phyloP scores from a whole-genome alignment of 2,888 invertebrate species.

The Zaprionus obscuricornis region DNA sequence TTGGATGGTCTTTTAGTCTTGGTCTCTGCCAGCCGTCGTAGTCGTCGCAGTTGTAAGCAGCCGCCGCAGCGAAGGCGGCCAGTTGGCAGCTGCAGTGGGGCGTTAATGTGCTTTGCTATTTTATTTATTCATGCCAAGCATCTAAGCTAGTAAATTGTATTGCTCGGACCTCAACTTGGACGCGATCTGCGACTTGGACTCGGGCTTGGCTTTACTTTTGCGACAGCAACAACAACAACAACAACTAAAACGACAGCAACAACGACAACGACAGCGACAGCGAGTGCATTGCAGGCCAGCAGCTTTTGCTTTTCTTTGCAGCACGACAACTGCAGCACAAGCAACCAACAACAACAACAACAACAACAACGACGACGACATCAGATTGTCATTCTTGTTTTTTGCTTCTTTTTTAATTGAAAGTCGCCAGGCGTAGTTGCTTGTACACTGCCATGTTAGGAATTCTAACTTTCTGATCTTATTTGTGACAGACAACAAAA shows the following conservation, averaged over 20 bases:
- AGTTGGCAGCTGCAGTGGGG: conserved; percentile 76
- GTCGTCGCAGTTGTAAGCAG: conserved; percentile 14
- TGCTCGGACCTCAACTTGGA: conserved; percentile 65
- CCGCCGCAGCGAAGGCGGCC: conserved; percentile 39
- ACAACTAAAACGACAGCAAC: conserved; percentile 10
- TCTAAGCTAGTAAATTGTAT: conserved; percentile 78
- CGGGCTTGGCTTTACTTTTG: conserved; percentile 38
- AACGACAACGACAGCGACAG: conserved; percentile 24
- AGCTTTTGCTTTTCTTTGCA: conserved; percentile 77
- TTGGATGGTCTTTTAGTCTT: conserved; percentile 47
- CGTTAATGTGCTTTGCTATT: conserved; percentile 79
- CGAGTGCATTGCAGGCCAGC: conserved; percentile 67
- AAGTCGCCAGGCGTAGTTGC: conserved; percentile 74
- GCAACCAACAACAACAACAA: conserved; percentile 33
- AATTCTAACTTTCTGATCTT: not conserved
- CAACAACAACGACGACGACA: conserved; percentile 59
- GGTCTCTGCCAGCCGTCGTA: conserved; percentile 26
- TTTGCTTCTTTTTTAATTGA: conserved; percentile 77
- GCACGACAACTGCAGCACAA: conserved; percentile 49
- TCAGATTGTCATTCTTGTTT: conserved; percentile 78
- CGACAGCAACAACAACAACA: conserved; percentile 34
- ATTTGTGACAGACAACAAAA: not conserved
- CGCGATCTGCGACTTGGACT: conserved; percentile 33
- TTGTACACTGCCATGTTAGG: conserved; percentile 39
- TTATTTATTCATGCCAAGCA: conserved; percentile 78